These are phyloP conservation scores for Drosophila aldrichi DNA, from an alignment of 2,888 invertebrate genomes.

Conservation along the genomic window DNA sequence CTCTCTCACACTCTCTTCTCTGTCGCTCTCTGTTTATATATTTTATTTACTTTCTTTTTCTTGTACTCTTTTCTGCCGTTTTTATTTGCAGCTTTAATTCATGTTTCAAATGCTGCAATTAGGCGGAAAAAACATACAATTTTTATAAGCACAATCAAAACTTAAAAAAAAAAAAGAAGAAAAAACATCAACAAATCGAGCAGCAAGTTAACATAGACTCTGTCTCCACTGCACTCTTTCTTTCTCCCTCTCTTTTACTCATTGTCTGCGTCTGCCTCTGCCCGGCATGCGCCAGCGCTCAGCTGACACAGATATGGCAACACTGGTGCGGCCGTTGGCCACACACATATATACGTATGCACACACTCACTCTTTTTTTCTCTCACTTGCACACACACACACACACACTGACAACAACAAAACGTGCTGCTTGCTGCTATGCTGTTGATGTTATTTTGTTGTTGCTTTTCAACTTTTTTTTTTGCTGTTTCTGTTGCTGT, in stretches of 20 bases:
- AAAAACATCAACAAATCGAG: background rate
- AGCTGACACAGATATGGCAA: conserved; percentile 68
- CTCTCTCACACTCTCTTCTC: conserved; percentile 9
- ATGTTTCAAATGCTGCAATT: conserved; percentile 51
- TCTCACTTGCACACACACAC: conserved; percentile 1
- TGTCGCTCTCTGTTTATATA: conserved; percentile 8
- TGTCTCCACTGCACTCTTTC: background rate
- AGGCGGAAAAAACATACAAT: conserved; percentile 14
- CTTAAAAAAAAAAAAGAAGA: background rate
- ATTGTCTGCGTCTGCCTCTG: conserved; percentile 1
- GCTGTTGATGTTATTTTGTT: conserved; percentile 48
- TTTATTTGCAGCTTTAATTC: conserved; percentile 35
- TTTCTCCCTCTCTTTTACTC: background rate
- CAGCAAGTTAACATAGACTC: conserved; percentile 9
- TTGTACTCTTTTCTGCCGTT: background rate
- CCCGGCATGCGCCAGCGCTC: conserved; percentile 48
- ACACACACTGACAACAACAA: conserved; percentile 26
- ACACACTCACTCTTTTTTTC: conserved; percentile 15
- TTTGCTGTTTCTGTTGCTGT: conserved; percentile 13
- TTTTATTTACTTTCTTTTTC: conserved; percentile 6
- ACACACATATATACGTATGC: conserved; percentile 12
- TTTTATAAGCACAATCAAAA: conserved; percentile 19
- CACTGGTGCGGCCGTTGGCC: conserved; percentile 48
- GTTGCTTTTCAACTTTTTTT: conserved; percentile 31
- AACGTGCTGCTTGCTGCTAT: conserved; percentile 48